Base-by-base conservation (phyloP, 2,888 invertebrate genomes). In the Listrodromus nycthemerus region DNA sequence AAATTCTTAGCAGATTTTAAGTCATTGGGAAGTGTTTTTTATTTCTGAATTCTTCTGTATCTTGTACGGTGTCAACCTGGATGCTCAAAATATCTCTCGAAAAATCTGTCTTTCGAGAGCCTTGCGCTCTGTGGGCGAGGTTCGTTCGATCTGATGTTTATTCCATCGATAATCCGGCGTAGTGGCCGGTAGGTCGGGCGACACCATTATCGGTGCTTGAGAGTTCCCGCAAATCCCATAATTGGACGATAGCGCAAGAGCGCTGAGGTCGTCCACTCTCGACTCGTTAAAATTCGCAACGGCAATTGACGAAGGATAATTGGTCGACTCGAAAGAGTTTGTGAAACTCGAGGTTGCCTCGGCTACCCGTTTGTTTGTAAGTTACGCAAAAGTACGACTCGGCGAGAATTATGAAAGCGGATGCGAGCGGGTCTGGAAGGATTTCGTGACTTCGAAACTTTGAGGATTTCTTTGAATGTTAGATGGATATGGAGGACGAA, bases 231-330 rank as follows among this genome's bases (percentile, higher is more conserved):
- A 74, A 82, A 82, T 74, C 63, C 21, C 52, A 52, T 67, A 82
- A 77, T 82, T 78, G 73, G 69, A 37, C 52, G 69, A 77, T 73
- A 67, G 58, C 66, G 41, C 52, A 30, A 52, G 41, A 52, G 13
- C 41, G 61, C 27, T 63, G 74, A 52, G 37, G 45, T 30, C 52
- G 66, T 61, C 27, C 50, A 66, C 66, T 52, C 52, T 30, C 45
- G 71, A 33, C 67, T 85, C 70, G 75, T 84, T 85, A 58, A 82
- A 85, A 86, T 86, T 87, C 58, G 80, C 81, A 83, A 85, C 83
- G 76, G 80, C 69, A 85, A 83, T 86, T 80, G 84, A 71, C 80
- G 76, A 81, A 70, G 75, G 80, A 84, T 84, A 85, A 83, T 82
- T 83, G 82, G 71, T 63, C 63, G 75, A 13, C 48, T 83, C 58